Conservation (phyloP, 2,888 invertebrate species). For the Morpho achilles region DNA sequence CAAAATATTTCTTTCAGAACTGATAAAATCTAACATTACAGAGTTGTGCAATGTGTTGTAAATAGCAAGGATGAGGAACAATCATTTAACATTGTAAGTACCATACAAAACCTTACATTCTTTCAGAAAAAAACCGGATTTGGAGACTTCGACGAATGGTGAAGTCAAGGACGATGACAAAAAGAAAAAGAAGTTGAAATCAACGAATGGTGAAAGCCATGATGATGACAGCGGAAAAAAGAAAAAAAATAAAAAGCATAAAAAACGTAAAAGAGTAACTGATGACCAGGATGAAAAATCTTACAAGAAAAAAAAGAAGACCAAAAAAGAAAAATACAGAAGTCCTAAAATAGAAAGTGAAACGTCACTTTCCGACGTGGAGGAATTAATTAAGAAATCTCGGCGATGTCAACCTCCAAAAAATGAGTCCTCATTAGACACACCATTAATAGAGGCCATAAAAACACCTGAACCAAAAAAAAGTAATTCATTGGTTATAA, state of each 20-base stretch:
- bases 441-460: conserved; percentile 34
- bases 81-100: conserved; percentile 45
- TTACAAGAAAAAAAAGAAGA: conserved; percentile 77
- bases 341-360: conserved; percentile 60
- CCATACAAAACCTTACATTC: conserved; percentile 32
- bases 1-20: conserved; percentile 8
- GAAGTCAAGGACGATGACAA: conserved; percentile 45
- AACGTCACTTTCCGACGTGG: conserved; percentile 61
- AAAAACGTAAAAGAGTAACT: conserved; percentile 83
- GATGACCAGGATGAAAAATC: conserved; percentile 73
- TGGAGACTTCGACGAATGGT: conserved; percentile 43
- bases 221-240: conserved; percentile 65
- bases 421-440: conserved; percentile 34
- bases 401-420: conserved; percentile 41
- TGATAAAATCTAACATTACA: conserved; percentile 39
- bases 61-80: conserved; percentile 34
- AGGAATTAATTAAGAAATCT: conserved; percentile 60
- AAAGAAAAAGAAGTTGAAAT: conserved; percentile 62
- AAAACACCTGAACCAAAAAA: conserved; percentile 43
- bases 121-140: conserved; percentile 39
- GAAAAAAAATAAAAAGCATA: conserved; percentile 80
- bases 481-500: conserved; percentile 37
- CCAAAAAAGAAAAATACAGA: conserved; percentile 78
- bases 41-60: conserved; percentile 45
- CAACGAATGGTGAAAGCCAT: conserved; percentile 39